Base-by-base conservation (phyloP, 2,888 invertebrate species). In the Mythimna albipuncta region DNA sequence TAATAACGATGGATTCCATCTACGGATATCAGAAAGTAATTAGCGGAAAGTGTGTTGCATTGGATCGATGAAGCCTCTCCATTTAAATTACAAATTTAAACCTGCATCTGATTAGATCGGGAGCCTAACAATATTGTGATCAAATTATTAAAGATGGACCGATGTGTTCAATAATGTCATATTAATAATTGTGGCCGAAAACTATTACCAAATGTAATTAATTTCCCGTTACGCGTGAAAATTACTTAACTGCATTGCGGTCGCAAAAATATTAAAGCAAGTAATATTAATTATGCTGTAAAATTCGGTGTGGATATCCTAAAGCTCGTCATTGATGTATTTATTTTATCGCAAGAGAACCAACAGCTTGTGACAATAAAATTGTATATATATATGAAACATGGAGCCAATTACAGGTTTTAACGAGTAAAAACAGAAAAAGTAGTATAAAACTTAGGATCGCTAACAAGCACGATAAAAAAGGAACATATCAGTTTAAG, bases 221-320 rank as follows among this genome's bases (percentile, higher is more conserved):
- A 72, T 63, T 65, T 68, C 0, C 11, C 47, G 6, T 21, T 32
- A 54, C 2, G 44, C 66, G 55, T 52, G 61, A 58, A 61, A 54
- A 77, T 71, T 35, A 67, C 57, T 67, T 77, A 76, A 65, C 13
- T 58, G 16, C 6, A 70, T 79, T 63, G 70, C 47, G 54, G 47
- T 21, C 59, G 10, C 16, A 57, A 64, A 66, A 44, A 54, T 64
- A 64, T 75, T 41, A 41, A 70, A 64, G 59, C 26, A 41, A 47
- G 16, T 47, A 6, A 6, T 13, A 64, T 62, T 77, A 44, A 44
- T 64, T 19, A 6, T 32, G 21, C n/a, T 16, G 19, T 32, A 4
- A 9, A 35, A 35, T 35, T 35, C 11, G 11, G 7, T 41, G 59
- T 59, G 13, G 21, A 21, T 59, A 59, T 59, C 3, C 6, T n/a